phyloP scores from a whole-genome alignment of 2,888 invertebrate genomes.

The Dascillus cervinus region DNA sequence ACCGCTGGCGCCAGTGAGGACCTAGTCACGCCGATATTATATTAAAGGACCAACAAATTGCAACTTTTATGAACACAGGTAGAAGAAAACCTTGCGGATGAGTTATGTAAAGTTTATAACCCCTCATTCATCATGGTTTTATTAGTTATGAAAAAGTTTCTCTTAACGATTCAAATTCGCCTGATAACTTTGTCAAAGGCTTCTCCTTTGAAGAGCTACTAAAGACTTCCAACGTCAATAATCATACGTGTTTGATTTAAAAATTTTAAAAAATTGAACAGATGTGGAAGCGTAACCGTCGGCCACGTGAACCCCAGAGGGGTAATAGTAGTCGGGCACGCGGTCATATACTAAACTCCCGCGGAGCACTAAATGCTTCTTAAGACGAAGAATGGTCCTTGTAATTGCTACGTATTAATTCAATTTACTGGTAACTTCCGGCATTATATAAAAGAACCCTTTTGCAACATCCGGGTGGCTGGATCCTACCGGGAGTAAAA shows the following conservation, averaged over 20 bases:
- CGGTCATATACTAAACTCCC: conserved; percentile 28
- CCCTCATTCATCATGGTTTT: too few relatives aligned
- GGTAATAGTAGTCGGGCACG: conserved; percentile 38
- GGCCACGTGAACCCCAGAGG: conserved; percentile 36
- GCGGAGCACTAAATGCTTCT: conserved; percentile 40
- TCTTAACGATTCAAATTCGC: too few relatives aligned
- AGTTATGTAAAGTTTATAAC: too few relatives aligned
- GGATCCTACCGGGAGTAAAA: conserved; percentile 35
- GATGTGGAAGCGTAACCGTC: conserved; percentile 24
- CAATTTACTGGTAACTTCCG: conserved; percentile 43
- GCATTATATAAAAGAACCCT: conserved; percentile 35
- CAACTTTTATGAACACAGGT: conserved; percentile 11
- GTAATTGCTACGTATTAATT: conserved; percentile 46
- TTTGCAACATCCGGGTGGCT: conserved; percentile 35
- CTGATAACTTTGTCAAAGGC: too few relatives aligned
- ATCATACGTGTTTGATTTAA: too few relatives aligned
- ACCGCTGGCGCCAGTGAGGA: conserved; percentile 15
- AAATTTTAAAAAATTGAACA: conserved; percentile 19
- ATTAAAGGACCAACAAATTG: conserved; percentile 15
- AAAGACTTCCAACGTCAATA: too few relatives aligned
- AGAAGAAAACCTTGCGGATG: too few relatives aligned
- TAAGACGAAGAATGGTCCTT: conserved; percentile 39
- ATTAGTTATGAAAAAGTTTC: too few relatives aligned
- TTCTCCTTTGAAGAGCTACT: too few relatives aligned
- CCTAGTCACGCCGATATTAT: conserved; percentile 14